Base-by-base conservation (phyloP, 2,888 invertebrate genomes). In the Galerucella nymphaeae region DNA sequence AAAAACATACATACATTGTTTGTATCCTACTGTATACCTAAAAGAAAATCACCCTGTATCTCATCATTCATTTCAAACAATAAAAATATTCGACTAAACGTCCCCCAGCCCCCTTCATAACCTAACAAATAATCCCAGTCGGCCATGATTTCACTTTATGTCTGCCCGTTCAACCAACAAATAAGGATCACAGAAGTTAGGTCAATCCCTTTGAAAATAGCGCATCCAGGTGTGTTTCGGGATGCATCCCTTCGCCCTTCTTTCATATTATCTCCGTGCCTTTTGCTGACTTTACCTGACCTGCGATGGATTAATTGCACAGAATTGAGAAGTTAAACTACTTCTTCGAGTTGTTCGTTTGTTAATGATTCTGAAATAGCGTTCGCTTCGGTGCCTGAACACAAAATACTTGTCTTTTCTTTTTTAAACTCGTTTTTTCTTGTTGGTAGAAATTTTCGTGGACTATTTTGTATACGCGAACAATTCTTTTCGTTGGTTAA, bases 131-230 rank as follows among this genome's bases (percentile, higher is more conserved):
- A 73, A 75, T 62, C 77, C 77, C 78, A 80, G 82, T 81, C 83
- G 77, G 83, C 80, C 81, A 82, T 83, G 81, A 79, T 80, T 70
- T 74, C 75, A 71, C 74, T 78, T 85, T 85, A 83, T 85, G 76
- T 81, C 64, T 80, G 79, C 68, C 78, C 85, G 82, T 75, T 83
- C 84, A 82, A 83, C 83, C 86, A 84, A 78, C 84, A 85, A 86
- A 86, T 86, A 83, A 86, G 86, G 85, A 86, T 86, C 85, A 86
- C 86, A 85, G 84, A 84, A 86, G 86, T 86, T 86, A 86, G 85
- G 86, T 86, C 86, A 86, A 84, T 85, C 85, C 85, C 85, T 85
- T 86, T 82, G 82, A 85, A 83, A 81, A 74, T 73, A 48, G 57
- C 70, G 77, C 77, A 79, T 82, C 85, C 85, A 85, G 85, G 85